phyloP scores from a whole-genome alignment of 2,113 vertebrate genomes.

The Psilopogon haemacephalus region DNA sequence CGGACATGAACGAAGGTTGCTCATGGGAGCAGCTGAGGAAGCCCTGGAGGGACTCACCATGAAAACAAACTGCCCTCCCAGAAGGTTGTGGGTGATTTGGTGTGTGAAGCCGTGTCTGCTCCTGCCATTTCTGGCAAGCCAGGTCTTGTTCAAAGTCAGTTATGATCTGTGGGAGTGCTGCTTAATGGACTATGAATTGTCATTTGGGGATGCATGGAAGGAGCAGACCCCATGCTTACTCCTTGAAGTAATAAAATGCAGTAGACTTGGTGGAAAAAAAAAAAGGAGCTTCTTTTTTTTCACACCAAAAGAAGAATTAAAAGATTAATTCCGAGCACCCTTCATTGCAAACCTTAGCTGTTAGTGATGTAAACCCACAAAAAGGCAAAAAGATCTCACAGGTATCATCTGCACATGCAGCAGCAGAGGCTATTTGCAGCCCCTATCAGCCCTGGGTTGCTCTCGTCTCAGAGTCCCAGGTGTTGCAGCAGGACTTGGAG shows the following conservation, averaged over 20 bases:
- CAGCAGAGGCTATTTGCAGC: neutral
- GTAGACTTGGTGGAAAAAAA: neutral
- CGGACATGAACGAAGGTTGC: neutral
- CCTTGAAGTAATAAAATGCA: neutral
- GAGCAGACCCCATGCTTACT: neutral
- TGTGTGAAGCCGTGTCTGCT: neutral
- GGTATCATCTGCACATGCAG: neutral
- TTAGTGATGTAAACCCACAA: neutral
- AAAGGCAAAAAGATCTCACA: neutral
- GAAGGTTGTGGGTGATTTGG: neutral
- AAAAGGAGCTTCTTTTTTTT: neutral
- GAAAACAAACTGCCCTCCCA: neutral
- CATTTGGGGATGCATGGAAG: neutral
- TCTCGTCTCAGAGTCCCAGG: neutral
- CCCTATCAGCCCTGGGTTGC: too few relatives aligned
- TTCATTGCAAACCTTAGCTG: neutral
- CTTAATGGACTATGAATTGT: neutral
- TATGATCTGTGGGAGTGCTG: neutral
- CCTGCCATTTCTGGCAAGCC: neutral
- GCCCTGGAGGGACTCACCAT: neutral
- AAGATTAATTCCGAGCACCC: conserved; percentile 2
- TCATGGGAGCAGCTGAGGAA: neutral
- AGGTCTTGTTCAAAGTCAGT: neutral
- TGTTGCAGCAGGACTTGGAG: neutral
- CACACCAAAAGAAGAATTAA: neutral